phyloP scores from a whole-genome alignment of 2,797 vertebrate genomes.

The Molossus molossus region DNA sequence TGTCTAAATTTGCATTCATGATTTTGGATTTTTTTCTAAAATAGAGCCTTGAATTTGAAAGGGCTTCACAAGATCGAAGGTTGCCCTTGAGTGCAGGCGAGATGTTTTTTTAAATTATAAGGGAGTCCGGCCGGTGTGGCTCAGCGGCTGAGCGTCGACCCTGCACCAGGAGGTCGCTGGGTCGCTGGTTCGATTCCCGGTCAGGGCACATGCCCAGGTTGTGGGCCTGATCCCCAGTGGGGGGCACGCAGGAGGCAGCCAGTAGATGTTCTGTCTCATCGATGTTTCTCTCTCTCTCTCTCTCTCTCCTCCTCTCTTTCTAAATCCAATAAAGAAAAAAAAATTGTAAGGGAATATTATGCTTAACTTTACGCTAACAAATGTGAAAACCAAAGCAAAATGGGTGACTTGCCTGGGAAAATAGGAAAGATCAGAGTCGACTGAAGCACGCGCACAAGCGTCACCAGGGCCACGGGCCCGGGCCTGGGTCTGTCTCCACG shows the following conservation, averaged over 20 bases:
- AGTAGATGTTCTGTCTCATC: no score
- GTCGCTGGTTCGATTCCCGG: no score
- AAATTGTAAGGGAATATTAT: neutral
- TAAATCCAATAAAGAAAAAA: no score
- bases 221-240: no score
- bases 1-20: neutral
- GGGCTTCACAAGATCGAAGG: neutral
- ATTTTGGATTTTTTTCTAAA: slow-evolving; percentile 2
- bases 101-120: neutral
- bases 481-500: neutral
- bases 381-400: neutral
- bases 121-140: no score
- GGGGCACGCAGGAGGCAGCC: no score
- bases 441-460: rapidly evolving
- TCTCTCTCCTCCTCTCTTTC: no score
- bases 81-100: neutral
- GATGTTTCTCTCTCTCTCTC: no score
- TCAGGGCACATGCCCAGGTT: no score
- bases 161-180: no score
- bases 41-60: neutral
- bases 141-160: no score
- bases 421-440: neutral
- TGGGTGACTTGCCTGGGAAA: neutral
- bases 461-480: neutral
- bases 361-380: neutral